These are phyloP conservation scores for Paguma larvata DNA, from an alignment of 2,797 vertebrate genomes.

Conservation along the genomic window DNA sequence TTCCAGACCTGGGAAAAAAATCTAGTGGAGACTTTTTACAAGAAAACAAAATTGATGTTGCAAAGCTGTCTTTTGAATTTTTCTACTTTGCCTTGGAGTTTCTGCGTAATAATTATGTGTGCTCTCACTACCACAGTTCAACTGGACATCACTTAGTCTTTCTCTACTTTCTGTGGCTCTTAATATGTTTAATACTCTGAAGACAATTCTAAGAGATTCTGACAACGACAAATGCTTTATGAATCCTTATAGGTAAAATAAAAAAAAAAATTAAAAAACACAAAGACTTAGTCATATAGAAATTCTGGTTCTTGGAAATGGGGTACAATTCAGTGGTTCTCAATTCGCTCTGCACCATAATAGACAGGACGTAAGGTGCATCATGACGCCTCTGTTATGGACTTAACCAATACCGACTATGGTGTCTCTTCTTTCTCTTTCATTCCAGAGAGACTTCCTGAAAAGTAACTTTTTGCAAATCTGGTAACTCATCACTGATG, in stretches of 20 bases:
- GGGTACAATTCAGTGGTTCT: background rate
- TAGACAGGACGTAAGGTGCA: background rate
- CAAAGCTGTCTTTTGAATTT: background rate
- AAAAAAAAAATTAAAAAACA: background rate
- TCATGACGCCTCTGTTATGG: background rate
- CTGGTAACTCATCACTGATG: background rate
- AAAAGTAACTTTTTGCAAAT: background rate
- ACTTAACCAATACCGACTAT: background rate
- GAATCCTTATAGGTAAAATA: slow-evolving; percentile 5
- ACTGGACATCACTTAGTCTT: background rate
- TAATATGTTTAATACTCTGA: background rate
- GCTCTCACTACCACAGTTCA: background rate
- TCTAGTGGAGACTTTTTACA: background rate
- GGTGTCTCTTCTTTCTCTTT: background rate
- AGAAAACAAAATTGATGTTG: background rate
- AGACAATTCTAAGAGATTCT: background rate
- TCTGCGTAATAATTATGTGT: background rate
- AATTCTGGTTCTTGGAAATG: background rate
- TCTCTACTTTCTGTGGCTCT: background rate
- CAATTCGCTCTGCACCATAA: background rate
- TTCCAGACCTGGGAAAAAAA: background rate
- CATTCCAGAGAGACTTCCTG: background rate
- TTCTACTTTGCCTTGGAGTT: background rate
- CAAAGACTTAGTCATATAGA: background rate
- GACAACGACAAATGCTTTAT: background rate